Conservation (phyloP, 2,797 vertebrate genomes). For the Melanotaenia nigrans region DNA sequence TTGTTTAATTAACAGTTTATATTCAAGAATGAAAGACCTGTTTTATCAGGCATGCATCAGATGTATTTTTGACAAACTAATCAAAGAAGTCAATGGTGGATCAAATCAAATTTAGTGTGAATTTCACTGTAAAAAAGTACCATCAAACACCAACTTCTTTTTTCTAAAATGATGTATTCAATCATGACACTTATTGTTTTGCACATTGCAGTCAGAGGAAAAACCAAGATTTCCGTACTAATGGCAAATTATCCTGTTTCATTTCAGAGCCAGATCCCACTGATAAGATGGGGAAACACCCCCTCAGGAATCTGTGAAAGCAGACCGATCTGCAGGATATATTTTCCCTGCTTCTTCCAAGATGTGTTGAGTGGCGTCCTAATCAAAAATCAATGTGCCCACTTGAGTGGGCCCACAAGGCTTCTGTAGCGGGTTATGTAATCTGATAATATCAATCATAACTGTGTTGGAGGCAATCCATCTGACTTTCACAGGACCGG, state of each 20-base stretch:
- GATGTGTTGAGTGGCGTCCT: constrained; percentile 86
- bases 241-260: not conserved
- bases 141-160: constrained; percentile 21
- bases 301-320: constrained; percentile 46
- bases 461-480: constrained; percentile 94
- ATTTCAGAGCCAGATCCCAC: not conserved
- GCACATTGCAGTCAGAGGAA: not conserved
- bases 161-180: not conserved
- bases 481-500: constrained; percentile 89
- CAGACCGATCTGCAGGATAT: constrained; percentile 55
- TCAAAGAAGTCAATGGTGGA: not conserved
- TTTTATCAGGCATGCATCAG: constrained; percentile 4
- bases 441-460: constrained; percentile 97
- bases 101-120: constrained; percentile 77
- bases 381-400: constrained; percentile 96
- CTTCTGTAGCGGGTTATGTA: constrained; percentile 88
- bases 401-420: constrained; percentile 86
- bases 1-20: constrained; percentile 79
- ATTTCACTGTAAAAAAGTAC: constrained; percentile 83
- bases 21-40: constrained; percentile 1
- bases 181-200: not conserved
- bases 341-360: constrained; percentile 73
- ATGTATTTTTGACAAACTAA: not conserved
- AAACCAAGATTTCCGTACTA: not conserved
- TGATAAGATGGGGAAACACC: constrained; percentile 33